Evolutionary conservation across 2,888 invertebrate species (phyloP), one percentile per base, ranked within the genome.

Genomic region (Dyspetes luteomarginatus): DNA sequence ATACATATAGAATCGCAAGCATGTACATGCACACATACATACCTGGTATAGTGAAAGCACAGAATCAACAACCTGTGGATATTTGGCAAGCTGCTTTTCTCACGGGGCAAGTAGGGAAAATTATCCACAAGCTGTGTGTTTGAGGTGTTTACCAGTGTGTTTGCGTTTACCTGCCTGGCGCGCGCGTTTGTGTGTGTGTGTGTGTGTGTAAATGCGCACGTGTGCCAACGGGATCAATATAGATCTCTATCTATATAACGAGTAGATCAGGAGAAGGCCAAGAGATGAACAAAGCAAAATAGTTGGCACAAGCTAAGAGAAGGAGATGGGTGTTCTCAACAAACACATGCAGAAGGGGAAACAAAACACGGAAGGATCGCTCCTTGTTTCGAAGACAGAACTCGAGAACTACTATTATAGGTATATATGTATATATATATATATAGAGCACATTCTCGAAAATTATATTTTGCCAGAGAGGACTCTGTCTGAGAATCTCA

Each of bases 21-120:
- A 36, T 36, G 2, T 12, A 52, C 52, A 52, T 36, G 30, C 30
- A 52, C 45, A 52, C 55, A 43, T 45, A 19, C 17, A 58, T 24
- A 28, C 60, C 36, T 55, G 4, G 64, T n/a, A n/a, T n/a, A 64
- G 36, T 9, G 48, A 48, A 30, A 67, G 50, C 28, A 17, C 76
- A 86, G 88, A 89, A 90, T 86, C 89, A 90, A 90, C 90, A 90
- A 90, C 90, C 90, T 90, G 90, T 90, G 90, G 90, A 90, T 90
- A 90, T 90, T 90, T 90, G 90, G 87, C 87, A 89, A 89, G 88
- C 88, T 86, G 88, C 85, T 90, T 88, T 87, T 85, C 86, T 81
- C 82, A 24, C 36, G 52, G 60, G 24, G n/a, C 24, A 22, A 71
- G 64, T 36, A 52, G 73, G 19, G 56, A 50, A 56, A 50, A 43